phyloP scores from a whole-genome alignment of 1,140 invertebrate species.

The Meloidogyne exigua region DNA sequence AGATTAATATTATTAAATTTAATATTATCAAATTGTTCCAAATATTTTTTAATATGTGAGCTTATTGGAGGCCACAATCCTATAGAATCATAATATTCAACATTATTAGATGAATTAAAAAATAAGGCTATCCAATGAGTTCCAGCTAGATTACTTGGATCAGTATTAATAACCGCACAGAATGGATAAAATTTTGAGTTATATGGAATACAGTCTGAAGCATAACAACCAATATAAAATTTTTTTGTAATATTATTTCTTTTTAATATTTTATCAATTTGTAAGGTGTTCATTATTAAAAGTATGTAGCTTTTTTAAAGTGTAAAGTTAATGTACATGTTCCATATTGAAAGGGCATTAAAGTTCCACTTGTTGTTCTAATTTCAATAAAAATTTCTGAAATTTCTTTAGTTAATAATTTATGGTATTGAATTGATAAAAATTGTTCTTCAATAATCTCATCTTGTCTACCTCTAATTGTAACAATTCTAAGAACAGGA shows the following conservation, averaged over 20 bases:
- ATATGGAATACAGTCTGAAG: not conserved
- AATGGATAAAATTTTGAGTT: not conserved
- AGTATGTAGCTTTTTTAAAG: too few relatives aligned
- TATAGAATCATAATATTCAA: slow-evolving; percentile 12
- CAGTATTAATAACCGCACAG: slow-evolving; percentile 1
- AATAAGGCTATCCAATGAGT: not conserved
- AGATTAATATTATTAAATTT: not conserved
- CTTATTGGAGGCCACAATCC: too few relatives aligned
- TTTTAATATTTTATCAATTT: slow-evolving; percentile 8
- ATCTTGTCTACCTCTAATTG: too few relatives aligned
- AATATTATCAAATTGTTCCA: not conserved
- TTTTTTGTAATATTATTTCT: not conserved
- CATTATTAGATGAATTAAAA: not conserved
- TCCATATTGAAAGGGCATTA: too few relatives aligned
- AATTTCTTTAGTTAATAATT: too few relatives aligned
- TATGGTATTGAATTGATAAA: too few relatives aligned
- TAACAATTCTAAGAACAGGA: too few relatives aligned
- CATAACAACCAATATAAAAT: slow-evolving; percentile 8
- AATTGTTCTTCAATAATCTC: too few relatives aligned
- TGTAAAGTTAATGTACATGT: too few relatives aligned
- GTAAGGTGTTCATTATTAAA: not conserved
- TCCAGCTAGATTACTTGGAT: not conserved
- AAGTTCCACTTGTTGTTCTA: too few relatives aligned
- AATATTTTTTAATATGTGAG: not conserved
- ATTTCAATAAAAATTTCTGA: too few relatives aligned